Evolutionary conservation across 2,888 invertebrate genomes (phyloP).

Genomic region (Isotomurus palustris): DNA sequence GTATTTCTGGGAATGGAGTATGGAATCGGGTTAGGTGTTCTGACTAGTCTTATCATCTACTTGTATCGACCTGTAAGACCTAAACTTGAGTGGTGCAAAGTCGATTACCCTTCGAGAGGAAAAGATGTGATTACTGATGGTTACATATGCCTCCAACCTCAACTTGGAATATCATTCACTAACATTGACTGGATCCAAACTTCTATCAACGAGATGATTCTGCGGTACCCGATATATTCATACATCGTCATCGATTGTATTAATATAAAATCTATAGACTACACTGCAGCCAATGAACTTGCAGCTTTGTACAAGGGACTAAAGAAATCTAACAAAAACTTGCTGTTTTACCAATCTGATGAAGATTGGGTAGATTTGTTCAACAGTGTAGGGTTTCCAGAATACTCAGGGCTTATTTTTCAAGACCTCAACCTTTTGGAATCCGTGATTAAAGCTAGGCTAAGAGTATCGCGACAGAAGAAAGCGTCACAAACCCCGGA

Average conservation of each 20-base stretch:
- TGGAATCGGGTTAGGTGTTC: slow-evolving; percentile 63
- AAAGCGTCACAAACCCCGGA: too few relatives aligned
- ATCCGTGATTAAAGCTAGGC: too few relatives aligned
- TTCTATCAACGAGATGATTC: slow-evolving; percentile 26
- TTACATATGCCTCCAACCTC: slow-evolving; percentile 34
- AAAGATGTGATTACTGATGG: slow-evolving; percentile 53
- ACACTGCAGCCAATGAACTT: slow-evolving; percentile 39
- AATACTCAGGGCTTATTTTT: background rate
- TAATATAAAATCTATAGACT: slow-evolving; percentile 33
- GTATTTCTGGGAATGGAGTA: slow-evolving; percentile 65
- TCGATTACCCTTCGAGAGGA: too few relatives aligned
- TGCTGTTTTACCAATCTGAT: slow-evolving; percentile 17
- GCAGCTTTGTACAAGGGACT: slow-evolving; percentile 11
- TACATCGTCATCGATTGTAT: slow-evolving; percentile 32
- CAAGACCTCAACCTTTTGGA: too few relatives aligned
- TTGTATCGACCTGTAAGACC: slow-evolving; percentile 64
- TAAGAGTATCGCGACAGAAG: too few relatives aligned
- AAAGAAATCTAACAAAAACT: slow-evolving; percentile 14
- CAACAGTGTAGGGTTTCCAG: slow-evolving; percentile 11
- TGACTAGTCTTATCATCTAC: slow-evolving; percentile 59
- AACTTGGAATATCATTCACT: slow-evolving; percentile 36
- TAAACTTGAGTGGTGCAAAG: slow-evolving; percentile 53
- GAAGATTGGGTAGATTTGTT: slow-evolving; percentile 16
- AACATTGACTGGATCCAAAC: slow-evolving; percentile 39
- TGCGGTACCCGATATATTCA: slow-evolving; percentile 20